Percentiles rank a stretch among this genome's conserved stretches.
Evolutionary conservation across 2,113 vertebrate species (phyloP).

Genomic region (Hippocampus barbouri): DNA sequence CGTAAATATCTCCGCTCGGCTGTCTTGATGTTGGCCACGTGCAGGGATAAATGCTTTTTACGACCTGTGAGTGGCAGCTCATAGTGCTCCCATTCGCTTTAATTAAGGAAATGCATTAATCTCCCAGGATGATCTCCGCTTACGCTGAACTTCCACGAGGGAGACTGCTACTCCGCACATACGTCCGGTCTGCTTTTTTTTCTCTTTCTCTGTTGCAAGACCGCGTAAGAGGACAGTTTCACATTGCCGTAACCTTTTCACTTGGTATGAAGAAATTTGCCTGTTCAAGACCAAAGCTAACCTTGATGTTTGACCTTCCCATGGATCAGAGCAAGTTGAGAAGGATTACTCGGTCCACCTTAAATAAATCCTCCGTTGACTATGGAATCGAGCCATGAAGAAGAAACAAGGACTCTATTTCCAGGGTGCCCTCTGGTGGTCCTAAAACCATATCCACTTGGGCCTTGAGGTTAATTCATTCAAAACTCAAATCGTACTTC

Average conservation of each 20-base stretch:
- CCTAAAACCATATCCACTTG: too few species aligned
- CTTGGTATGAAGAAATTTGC: not conserved
- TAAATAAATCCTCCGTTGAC: not conserved
- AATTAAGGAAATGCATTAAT: conserved; percentile 61
- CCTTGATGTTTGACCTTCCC: not conserved
- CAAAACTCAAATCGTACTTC: not conserved
- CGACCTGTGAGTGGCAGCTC: conserved; percentile 31
- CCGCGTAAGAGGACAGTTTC: conserved; percentile 57
- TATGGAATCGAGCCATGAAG: not conserved
- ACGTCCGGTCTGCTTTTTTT: conserved; percentile 38
- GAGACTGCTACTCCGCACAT: conserved; percentile 51
- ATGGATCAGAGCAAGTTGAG: not conserved
- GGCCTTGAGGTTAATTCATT: too few species aligned
- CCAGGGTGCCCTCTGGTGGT: not conserved
- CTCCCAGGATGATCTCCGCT: conserved; percentile 38
- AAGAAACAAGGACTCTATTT: not conserved
- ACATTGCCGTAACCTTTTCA: not conserved
- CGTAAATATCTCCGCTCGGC: conserved; percentile 23
- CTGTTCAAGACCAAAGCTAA: not conserved
- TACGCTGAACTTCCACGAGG: conserved; percentile 20
- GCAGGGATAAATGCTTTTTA: conserved; percentile 45
- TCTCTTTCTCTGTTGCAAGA: conserved; percentile 55
- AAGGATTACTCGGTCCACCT: not conserved
- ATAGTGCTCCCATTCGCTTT: conserved; percentile 36
- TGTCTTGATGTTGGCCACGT: conserved; percentile 34